A percentile compares a stretch with the other conserved stretches of the same genome.
Evolutionary conservation across 2,888 invertebrate genomes (phyloP).

Genomic region (Protonemura montana): DNA sequence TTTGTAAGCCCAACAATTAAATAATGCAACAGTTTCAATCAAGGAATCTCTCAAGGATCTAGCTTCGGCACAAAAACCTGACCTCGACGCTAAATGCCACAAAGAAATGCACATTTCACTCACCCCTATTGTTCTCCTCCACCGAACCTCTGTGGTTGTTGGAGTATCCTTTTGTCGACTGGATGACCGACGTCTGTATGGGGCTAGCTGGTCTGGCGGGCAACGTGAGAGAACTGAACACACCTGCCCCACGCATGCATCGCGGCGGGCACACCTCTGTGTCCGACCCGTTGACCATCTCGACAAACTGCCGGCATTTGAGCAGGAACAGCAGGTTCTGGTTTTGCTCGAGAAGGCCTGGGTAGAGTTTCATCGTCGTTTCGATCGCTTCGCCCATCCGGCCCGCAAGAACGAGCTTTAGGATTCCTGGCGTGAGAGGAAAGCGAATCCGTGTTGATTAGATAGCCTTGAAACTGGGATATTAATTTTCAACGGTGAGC

Average conservation of each 20-base stretch:
- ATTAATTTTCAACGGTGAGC: too few species aligned
- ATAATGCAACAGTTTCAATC: too few species aligned
- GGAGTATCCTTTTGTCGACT: conserved; percentile 71
- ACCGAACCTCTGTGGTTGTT: conserved; percentile 47
- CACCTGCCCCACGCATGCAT: conserved; percentile 57
- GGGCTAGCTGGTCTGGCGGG: conserved; percentile 52
- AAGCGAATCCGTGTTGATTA: not conserved
- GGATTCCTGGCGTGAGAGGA: conserved; percentile 75
- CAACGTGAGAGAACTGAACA: conserved; percentile 54
- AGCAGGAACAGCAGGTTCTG: conserved; percentile 92
- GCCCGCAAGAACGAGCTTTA: conserved; percentile 89
- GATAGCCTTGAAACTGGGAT: not conserved
- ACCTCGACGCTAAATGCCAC: too few species aligned
- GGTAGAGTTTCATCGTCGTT: conserved; percentile 86
- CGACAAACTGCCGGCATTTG: conserved; percentile 98
- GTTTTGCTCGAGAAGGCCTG: conserved; percentile 90
- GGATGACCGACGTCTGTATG: conserved; percentile 72
- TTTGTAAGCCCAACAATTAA: too few species aligned
- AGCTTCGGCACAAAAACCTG: too few species aligned
- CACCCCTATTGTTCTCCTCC: conserved; percentile 38
- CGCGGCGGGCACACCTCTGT: conserved; percentile 65
- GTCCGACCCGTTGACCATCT: conserved; percentile 95
- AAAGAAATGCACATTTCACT: not conserved
- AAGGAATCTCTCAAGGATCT: too few species aligned
- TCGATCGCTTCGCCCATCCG: conserved; percentile 96